phyloP scores from a whole-genome alignment of 2,888 invertebrate genomes.

The Eremobia ochroleuca region DNA sequence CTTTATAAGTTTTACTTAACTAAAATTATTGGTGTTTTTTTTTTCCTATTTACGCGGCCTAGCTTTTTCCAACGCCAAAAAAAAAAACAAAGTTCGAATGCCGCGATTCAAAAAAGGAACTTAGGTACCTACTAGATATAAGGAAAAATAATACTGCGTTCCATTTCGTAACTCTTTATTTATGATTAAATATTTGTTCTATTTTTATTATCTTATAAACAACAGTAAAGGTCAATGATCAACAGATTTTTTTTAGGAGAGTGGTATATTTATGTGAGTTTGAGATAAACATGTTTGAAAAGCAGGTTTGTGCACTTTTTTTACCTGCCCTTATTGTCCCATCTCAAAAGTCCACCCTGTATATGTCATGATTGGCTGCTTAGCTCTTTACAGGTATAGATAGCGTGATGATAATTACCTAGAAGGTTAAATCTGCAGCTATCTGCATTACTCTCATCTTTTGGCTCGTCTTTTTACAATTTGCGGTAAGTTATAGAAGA shows the following conservation, averaged over 20 bases:
- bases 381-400: too few relatives aligned
- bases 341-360: too few relatives aligned
- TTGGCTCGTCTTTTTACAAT: too few relatives aligned
- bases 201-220: not conserved
- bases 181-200: not conserved
- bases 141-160: not conserved
- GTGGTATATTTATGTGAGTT: not conserved
- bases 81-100: not conserved
- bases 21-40: not conserved
- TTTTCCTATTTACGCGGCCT: not conserved
- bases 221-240: not conserved
- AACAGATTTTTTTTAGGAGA: not conserved
- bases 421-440: too few relatives aligned
- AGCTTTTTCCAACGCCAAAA: not conserved
- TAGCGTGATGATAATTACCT: too few relatives aligned
- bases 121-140: too few relatives aligned
- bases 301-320: not conserved
- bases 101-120: not conserved
- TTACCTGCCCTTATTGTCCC: too few relatives aligned
- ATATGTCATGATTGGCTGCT: too few relatives aligned
- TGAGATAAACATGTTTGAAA: not conserved
- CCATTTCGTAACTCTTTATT: not conserved
- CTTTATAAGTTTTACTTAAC: not conserved
- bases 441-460: too few relatives aligned
- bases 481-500: too few relatives aligned